These are phyloP conservation scores for Ichneumoninae sp. DNA, from an alignment of 2,888 invertebrate species.

Conservation along the genomic window DNA sequence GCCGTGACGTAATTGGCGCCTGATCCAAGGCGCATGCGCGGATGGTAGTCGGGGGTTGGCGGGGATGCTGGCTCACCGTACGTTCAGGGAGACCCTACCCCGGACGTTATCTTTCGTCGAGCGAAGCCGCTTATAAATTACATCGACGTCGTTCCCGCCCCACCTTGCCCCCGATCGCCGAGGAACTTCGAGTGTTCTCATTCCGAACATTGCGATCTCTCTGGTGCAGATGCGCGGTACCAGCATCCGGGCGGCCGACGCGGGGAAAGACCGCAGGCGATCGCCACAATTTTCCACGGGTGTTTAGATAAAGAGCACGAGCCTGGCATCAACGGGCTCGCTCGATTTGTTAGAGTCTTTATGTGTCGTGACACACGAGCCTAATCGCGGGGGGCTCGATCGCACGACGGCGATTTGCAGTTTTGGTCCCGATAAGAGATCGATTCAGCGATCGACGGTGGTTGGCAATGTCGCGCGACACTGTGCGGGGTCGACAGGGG, in stretches of 20 bases:
- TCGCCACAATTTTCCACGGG: conserved; percentile 67
- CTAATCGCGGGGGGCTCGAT: conserved; percentile 49
- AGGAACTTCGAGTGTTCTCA: conserved; percentile 38
- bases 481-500: background rate
- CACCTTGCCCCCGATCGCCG: background rate
- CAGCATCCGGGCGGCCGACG: conserved; percentile 39
- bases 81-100: conserved; percentile 39
- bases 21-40: conserved; percentile 48
- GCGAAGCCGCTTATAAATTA: conserved; percentile 68
- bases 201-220: conserved; percentile 19
- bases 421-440: conserved; percentile 53
- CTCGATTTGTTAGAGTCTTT: conserved; percentile 65
- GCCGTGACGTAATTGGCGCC: conserved; percentile 67
- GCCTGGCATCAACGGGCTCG: conserved; percentile 56
- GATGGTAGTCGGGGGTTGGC: conserved; percentile 47
- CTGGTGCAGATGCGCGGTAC: background rate
- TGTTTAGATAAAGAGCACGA: conserved; percentile 70
- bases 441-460: conserved; percentile 43
- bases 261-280: conserved; percentile 42
- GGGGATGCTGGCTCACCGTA: conserved; percentile 7
- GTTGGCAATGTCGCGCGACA: conserved; percentile 11
- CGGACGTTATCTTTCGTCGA: conserved; percentile 71
- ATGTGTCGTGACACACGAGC: conserved; percentile 48
- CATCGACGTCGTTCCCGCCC: conserved; percentile 59
- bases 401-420: conserved; percentile 25